Evolutionary conservation across 1,140 invertebrate genomes (phyloP), one percentile per base, ranked within the genome.

Genomic region (Helicorthomorpha holstii): DNA sequence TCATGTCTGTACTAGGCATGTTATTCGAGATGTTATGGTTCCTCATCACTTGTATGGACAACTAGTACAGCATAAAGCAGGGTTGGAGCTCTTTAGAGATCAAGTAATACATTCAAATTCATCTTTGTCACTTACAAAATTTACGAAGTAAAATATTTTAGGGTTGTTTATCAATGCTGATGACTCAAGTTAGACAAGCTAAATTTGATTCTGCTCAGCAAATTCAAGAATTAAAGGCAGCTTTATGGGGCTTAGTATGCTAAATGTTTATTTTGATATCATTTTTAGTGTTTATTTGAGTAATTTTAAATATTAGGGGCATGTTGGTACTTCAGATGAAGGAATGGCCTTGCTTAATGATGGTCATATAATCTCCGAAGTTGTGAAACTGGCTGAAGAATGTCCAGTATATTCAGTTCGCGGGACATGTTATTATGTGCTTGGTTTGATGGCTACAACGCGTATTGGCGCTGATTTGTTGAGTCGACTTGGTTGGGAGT

Each of bases 41-140:
- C 80, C 84, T 1, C 81, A 82, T 0, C 91, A 97, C 73, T 67
- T 95, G 10, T 87, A 94, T 66, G 86, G 86, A 0, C 85, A 93
- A 62, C 72, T 95, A 26, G 80, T 77, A 0, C 80, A 85, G 59
- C 84, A 88, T 59, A 69, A 78, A 24, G 71, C 78, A 24, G 87
- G 89, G 0, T 70, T 83, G 57, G 73, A 80, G 21, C 63, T 83
- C 1, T 60, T 91, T 4, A 4, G 38, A 3, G 45, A 52, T 27
- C 45, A 49, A 38, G 48, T 27, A 49, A 27, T 14, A n/a, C 45
- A 46, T 41, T 41, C 38, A 12, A 12, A 41, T 12, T 41, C 38
- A 12, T 41, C 19, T 41, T 19, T 41, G 38, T 41, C 38, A 46
- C 12, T 46, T 46, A 46, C 12, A 46, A 14, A 12, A 46, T 46